Evolutionary conservation across 2,797 vertebrate species (phyloP), one percentile per base, ranked within the genome.

Genomic region (Chaunax sp.): DNA sequence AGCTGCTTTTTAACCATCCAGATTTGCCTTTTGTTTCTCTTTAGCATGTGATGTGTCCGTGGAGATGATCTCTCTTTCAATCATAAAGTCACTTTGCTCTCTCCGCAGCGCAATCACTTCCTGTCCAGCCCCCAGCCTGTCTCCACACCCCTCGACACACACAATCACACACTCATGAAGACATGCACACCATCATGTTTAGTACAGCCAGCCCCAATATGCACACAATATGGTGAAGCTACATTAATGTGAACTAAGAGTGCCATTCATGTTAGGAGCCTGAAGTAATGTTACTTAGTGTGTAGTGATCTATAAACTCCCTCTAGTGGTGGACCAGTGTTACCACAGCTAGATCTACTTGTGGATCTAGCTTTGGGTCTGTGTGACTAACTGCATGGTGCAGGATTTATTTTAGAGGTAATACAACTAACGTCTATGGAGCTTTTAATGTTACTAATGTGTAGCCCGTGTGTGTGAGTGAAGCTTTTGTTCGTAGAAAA

Each of bases 41-140:
- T 4, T 67, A 72, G 81, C 65, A 73, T 82, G 69, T 53, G 53
- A 47, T 51, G 65, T 69, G 79, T 62, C 54, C 44, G 9, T 40
- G 75, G 72, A 38, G 60, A 78, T 18, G n/a, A 8, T 44, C 59
- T 65, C 35, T 62, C 47, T 64, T 40, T 56, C 60, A 72, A 44
- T 69, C 45, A 18, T 58, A 14, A 54, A 69, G 77, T 89, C 44
- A 81, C 61, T 77, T 70, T 77, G 45, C 68, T 84, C 56, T 80
- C 80, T 83, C 69, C 70, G 70, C 84, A 86, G 84, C 68, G 56
- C 60, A 54, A 81, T 20, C 58, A 71, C 79, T 89, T 88, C 82
- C 84, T 88, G 85, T 68, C 63, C 64, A 77, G 68, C 69, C 72
- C 53, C 49, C 77, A 70, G 43, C 46, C 69, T 72, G 53, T 64